Base-by-base conservation (phyloP, 2,113 vertebrate genomes). In the Brachypodius melanocephalos region DNA sequence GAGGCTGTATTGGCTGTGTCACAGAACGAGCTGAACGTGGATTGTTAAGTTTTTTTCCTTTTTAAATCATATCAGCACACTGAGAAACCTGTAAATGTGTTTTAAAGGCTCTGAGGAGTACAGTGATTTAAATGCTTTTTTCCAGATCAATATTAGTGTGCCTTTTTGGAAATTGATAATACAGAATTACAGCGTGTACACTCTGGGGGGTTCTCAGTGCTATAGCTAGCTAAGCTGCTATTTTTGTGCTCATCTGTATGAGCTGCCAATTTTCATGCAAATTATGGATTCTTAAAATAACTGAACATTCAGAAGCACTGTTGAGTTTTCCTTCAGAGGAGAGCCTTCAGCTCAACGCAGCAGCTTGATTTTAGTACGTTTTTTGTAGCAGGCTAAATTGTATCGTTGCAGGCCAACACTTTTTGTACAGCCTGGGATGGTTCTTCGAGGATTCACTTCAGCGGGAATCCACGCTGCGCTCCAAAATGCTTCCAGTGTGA, bases 211-310 rank as follows among this genome's bases (percentile, higher is more conserved):
- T 10, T 83, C 75, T 73, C 82, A 57, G 83, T 62, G 45, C 61
- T 62, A 62, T 62, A 62, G 61, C 61, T 31, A 62, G 61, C 61
- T 31, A 62, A 62, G 61, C 61, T 42, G 83, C 92, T 97, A 90
- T 96, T 94, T 92, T 78, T 83, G 78, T 48, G 38, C 38, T 91
- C 75, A 66, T 81, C 88, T 82, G 36, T 89, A 45, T 26, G 54
- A 91, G 90, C 17, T 85, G 92, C 85, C 90, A 76, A 88, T 94
- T 96, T 92, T 94, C 73, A 96, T 88, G 90, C 90, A 97, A 94
- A 96, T 94, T 54, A 74, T 1, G 14, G 92, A 57, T 61, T 88
- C 93, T 82, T 88, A 93, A 95, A 95, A 95, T 96, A 96, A 75
- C 96, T 42, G 9, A 80, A 77, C 54, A 46, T 49, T 79, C 58